A percentile compares a stretch with the other conserved stretches of the same genome.
These are phyloP conservation scores for Drosophila melanica DNA, from an alignment of 1,140 invertebrate genomes.

Conservation along the genomic window DNA sequence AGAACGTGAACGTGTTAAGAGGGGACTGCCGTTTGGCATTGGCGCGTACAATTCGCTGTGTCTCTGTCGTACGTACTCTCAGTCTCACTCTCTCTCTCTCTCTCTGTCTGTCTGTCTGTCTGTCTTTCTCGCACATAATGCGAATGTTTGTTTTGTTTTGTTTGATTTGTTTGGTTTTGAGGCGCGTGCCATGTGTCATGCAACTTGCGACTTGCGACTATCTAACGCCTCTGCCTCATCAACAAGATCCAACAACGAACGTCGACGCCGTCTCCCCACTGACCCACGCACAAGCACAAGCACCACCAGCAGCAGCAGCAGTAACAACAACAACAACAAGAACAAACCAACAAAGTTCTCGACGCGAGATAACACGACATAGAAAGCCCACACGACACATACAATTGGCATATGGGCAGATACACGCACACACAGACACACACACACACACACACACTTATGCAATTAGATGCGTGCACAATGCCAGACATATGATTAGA, in stretches of 20 bases:
- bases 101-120: too few relatives aligned
- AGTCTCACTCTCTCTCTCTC: slow-evolving; percentile 2
- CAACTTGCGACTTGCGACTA: slow-evolving; percentile 75
- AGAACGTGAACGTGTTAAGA: slow-evolving; percentile 23
- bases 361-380: slow-evolving; percentile 68
- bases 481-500: slow-evolving; percentile 22
- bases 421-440: slow-evolving; percentile 40
- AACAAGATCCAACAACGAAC: slow-evolving; percentile 48
- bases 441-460: slow-evolving; percentile 7
- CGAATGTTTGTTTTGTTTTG: slow-evolving; percentile 20
- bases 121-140: neutral
- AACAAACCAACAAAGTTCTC: slow-evolving; percentile 65
- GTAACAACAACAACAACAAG: slow-evolving; percentile 19
- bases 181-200: slow-evolving; percentile 81
- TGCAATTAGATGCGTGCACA: slow-evolving; percentile 13
- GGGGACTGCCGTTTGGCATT: slow-evolving; percentile 54
- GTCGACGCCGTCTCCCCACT: slow-evolving; percentile 60
- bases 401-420: slow-evolving; percentile 72
- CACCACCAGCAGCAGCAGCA: slow-evolving; percentile 24
- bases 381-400: slow-evolving; percentile 71
- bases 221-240: slow-evolving; percentile 82
- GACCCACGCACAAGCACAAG: slow-evolving; percentile 61
- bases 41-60: slow-evolving; percentile 15
- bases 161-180: slow-evolving; percentile 53
- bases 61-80: too few relatives aligned